phyloP scores from a whole-genome alignment of 2,113 vertebrate species.

The Podarcis cretensis region DNA sequence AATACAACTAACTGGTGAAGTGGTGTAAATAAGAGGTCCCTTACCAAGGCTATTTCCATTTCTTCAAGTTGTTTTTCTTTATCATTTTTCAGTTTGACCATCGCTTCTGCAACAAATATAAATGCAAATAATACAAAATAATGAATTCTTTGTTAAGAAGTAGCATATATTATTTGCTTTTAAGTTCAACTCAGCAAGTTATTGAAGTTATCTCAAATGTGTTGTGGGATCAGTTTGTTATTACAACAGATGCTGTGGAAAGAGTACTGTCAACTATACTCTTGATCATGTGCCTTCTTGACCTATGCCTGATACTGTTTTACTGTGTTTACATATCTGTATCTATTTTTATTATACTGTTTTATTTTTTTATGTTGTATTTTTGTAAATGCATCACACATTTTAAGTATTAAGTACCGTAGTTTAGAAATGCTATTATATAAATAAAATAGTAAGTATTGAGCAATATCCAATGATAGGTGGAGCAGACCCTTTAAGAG shows the following conservation, averaged over 20 bases:
- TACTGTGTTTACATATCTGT: too few species aligned
- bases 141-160: neutral
- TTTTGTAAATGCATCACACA: neutral
- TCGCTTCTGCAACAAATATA: conserved; percentile 77
- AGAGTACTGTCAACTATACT: too few species aligned
- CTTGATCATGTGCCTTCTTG: too few species aligned
- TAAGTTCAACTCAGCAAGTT: neutral
- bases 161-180: neutral
- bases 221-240: too few species aligned
- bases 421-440: too few species aligned
- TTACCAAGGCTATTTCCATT: conserved; percentile 82
- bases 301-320: too few species aligned
- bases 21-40: neutral
- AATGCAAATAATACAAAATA: conserved; percentile 29
- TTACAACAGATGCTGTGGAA: too few species aligned
- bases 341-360: too few species aligned
- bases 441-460: too few species aligned
- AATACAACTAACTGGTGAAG: neutral
- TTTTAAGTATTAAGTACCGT: too few species aligned
- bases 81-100: conserved; percentile 73
- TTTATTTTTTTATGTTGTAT: neutral
- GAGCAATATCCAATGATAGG: too few species aligned
- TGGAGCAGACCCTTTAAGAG: too few species aligned
- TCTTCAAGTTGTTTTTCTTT: conserved; percentile 81
- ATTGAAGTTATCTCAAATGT: neutral